Conservation (phyloP, 2,888 invertebrate genomes). For the Tenodera sinensis region DNA sequence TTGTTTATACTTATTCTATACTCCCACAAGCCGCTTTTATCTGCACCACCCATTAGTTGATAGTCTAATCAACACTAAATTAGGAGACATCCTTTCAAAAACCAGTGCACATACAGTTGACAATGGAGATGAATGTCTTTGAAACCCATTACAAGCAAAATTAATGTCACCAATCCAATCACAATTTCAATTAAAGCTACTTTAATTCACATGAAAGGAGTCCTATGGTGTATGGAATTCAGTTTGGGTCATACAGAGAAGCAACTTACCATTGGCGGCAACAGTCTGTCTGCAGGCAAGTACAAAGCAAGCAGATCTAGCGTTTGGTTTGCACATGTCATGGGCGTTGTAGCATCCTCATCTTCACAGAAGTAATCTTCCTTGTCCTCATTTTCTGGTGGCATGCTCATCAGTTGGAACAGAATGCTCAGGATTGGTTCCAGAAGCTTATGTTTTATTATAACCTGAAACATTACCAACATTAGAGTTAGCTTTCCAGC, state of each 20-base stretch:
- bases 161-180: no score
- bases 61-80: no score
- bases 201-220: no score
- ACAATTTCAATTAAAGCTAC: no score
- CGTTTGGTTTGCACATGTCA: slow-evolving; percentile 68
- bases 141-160: no score
- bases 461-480: slow-evolving; percentile 40
- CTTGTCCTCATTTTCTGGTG: slow-evolving; percentile 57
- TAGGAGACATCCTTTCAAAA: no score
- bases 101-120: no score
- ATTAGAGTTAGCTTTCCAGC: background rate
- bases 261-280: slow-evolving; percentile 60
- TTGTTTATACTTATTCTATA: no score
- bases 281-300: slow-evolving; percentile 71
- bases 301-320: slow-evolving; percentile 69
- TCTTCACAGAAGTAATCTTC: slow-evolving; percentile 64
- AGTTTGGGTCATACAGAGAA: background rate
- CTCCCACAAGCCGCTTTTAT: no score
- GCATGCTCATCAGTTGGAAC: slow-evolving; percentile 64
- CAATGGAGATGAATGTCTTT: no score
- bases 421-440: slow-evolving; percentile 64
- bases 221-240: no score
- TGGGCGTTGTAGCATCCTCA: slow-evolving; percentile 58
- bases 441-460: slow-evolving; percentile 67
- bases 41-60: no score